Evolutionary conservation across 2,888 invertebrate genomes (phyloP).

Genomic region (Epiperipatus broadwayi): DNA sequence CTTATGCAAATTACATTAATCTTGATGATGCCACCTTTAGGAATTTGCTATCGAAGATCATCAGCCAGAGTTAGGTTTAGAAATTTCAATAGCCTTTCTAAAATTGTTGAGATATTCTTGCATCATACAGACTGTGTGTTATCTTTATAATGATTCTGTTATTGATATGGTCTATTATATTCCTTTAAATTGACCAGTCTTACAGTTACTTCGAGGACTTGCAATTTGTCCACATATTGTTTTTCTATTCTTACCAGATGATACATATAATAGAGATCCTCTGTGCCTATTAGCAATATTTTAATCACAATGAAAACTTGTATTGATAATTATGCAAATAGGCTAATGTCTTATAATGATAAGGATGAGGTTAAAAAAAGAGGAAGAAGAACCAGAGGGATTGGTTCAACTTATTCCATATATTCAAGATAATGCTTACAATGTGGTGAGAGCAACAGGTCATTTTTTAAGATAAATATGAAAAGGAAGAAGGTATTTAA

Average conservation of each 20-base stretch:
- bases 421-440: slow-evolving; percentile 46
- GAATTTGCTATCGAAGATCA: slow-evolving; percentile 17
- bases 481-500: too few species aligned
- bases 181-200: slow-evolving; percentile 66
- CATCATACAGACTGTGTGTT: slow-evolving; percentile 65
- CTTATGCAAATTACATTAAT: slow-evolving; percentile 72
- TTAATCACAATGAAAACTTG: slow-evolving; percentile 70
- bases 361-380: slow-evolving; percentile 31
- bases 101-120: slow-evolving; percentile 61
- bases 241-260: slow-evolving; percentile 42
- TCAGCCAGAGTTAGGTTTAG: not conserved
- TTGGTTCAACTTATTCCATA: slow-evolving; percentile 70
- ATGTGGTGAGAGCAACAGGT: too few species aligned
- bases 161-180: slow-evolving; percentile 92
- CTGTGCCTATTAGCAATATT: slow-evolving; percentile 48
- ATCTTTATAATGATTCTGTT: slow-evolving; percentile 77
- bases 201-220: slow-evolving; percentile 57
- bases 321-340: slow-evolving; percentile 73
- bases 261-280: slow-evolving; percentile 24
- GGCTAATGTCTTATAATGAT: slow-evolving; percentile 32
- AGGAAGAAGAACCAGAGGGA: slow-evolving; percentile 70
- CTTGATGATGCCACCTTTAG: slow-evolving; percentile 32
- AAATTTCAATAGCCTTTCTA: slow-evolving; percentile 47
- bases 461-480: too few species aligned
- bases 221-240: slow-evolving; percentile 41